These are phyloP conservation scores for Grus americana DNA, from an alignment of 2,113 vertebrate species.

Conservation along the genomic window DNA sequence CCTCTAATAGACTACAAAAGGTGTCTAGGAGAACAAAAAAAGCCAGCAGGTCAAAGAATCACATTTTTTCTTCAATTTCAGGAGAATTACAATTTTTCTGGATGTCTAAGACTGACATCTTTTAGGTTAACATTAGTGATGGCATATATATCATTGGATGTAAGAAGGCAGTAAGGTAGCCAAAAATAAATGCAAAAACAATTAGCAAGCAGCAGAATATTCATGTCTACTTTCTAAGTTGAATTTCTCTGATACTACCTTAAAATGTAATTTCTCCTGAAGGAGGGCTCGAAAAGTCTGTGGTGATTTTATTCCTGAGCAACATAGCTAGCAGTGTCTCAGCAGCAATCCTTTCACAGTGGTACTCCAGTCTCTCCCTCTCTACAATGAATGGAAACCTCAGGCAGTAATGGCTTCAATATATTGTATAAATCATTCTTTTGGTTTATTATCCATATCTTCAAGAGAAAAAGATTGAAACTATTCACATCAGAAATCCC, in stretches of 20 bases:
- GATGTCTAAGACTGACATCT: neutral
- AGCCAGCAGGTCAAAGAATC: neutral
- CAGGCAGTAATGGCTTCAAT: neutral
- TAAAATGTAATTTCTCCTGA: neutral
- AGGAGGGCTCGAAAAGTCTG: neutral
- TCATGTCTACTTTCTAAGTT: neutral
- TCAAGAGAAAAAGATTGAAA: neutral
- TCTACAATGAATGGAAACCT: neutral
- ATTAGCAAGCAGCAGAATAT: neutral
- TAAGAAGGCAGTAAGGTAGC: neutral
- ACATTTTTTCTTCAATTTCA: neutral
- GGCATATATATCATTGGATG: neutral
- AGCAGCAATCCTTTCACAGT: neutral
- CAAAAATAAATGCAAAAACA: neutral
- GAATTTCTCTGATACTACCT: neutral
- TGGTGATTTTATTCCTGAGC: neutral
- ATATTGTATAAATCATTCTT: neutral
- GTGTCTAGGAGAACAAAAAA: neutral
- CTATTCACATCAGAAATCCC: neutral
- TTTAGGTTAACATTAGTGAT: neutral
- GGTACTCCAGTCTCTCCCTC: neutral
- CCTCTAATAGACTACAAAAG: neutral
- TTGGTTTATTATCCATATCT: neutral
- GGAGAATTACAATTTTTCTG: neutral
- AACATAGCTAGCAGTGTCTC: neutral